These are phyloP conservation scores for Amphilophus citrinellus DNA, from an alignment of 2,113 vertebrate genomes.

Conservation along the genomic window DNA sequence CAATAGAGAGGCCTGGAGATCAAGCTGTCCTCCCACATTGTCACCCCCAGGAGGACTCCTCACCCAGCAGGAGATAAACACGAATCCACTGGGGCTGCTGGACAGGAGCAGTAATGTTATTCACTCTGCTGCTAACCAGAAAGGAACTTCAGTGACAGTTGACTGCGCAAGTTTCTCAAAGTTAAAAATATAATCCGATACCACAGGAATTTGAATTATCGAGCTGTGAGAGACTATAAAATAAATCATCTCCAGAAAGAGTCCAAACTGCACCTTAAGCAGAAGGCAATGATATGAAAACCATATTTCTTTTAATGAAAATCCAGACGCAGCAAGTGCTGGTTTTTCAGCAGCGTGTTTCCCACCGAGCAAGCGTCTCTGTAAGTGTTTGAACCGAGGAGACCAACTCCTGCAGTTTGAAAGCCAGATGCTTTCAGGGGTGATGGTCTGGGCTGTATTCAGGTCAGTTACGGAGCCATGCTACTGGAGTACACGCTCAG, in stretches of 20 bases:
- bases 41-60: conserved; percentile 35
- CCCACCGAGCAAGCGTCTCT: fast-evolving
- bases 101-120: background rate
- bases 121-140: background rate
- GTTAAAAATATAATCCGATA: background rate
- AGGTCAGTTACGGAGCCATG: too few relatives aligned
- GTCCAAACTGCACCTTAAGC: background rate
- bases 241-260: background rate
- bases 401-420: too few relatives aligned
- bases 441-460: too few relatives aligned
- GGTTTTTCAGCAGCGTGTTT: too few relatives aligned
- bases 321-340: background rate
- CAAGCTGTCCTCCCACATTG: conserved; percentile 74
- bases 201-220: background rate
- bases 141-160: conserved; percentile 3
- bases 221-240: background rate
- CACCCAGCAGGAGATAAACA: background rate
- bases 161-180: conserved; percentile 17
- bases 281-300: background rate
- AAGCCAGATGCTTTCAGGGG: too few relatives aligned
- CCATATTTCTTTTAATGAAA: background rate
- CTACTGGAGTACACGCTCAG: too few relatives aligned
- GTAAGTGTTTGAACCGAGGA: background rate
- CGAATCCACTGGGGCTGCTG: background rate
- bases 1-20: conserved; percentile 76